A percentile compares a stretch with the other conserved stretches of the same genome.
phyloP scores from a whole-genome alignment of 2,113 vertebrate species.

The Murina feae region DNA sequence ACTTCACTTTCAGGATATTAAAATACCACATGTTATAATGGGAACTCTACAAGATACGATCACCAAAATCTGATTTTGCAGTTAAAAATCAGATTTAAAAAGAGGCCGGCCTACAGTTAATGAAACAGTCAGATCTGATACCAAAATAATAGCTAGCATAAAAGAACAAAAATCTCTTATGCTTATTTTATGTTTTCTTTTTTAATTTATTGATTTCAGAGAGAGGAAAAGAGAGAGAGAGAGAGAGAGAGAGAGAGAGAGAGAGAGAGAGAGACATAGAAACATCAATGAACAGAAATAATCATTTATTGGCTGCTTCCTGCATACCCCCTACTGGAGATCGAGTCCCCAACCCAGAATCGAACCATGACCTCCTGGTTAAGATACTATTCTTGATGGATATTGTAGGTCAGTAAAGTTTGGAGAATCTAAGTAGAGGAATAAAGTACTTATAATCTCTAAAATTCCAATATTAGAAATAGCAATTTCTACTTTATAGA shows the following conservation, averaged over 20 bases:
- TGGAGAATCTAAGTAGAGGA: neutral
- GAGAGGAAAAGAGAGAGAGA: too few relatives aligned
- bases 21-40: constrained; percentile 39
- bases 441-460: neutral
- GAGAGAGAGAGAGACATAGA: too few relatives aligned
- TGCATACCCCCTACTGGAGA: too few relatives aligned
- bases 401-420: neutral
- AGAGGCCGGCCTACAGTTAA: neutral
- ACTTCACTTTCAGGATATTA: constrained; percentile 17
- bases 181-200: neutral
- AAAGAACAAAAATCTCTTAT: neutral
- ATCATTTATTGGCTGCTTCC: too few relatives aligned
- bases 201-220: too few relatives aligned
- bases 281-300: too few relatives aligned
- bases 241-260: too few relatives aligned
- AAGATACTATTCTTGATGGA: neutral
- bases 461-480: neutral
- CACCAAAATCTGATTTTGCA: constrained; percentile 5
- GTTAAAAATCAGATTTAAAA: constrained; percentile 47
- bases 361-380: neutral
- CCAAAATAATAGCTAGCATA: neutral
- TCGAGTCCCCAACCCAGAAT: too few relatives aligned
- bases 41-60: constrained; percentile 29
- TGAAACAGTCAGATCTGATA: neutral
- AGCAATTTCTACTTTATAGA: neutral